Evolutionary conservation across 2,113 vertebrate species (phyloP), one percentile per base, ranked within the genome.

Genomic region (Numenius arquata): DNA sequence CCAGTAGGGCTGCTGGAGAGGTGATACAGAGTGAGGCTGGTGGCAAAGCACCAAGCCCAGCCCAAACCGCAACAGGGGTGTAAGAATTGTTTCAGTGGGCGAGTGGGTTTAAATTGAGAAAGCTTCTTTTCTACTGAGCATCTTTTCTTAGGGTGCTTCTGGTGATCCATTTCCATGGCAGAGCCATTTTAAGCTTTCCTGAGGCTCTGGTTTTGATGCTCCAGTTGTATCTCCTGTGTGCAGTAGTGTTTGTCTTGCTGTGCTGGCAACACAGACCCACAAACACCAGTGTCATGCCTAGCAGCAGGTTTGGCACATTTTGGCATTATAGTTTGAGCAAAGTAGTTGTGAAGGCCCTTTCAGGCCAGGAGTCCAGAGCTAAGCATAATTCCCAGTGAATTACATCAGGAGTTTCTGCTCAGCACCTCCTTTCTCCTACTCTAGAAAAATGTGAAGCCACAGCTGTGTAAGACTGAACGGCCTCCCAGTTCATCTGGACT

Each of bases 311-410:
- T 94, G 48, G 78, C 48, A 11, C 15, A 4, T 55, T 80, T 66
- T 32, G 63, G 12, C 8, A 9, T 72, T 27, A 61, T 2, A 34
- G 15, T 0, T 3, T 48, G 41, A 11, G 40, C 3, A 19, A 47
- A 63, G 47, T 6, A 27, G n/a, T 27, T 85, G 52, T 75, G 38
- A 85, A 75, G 21, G 14, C 16, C 9, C 30, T 88, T 83, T 75
- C 36, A 56, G 52, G 16, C 52, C 21, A 36, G 65, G 15, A 72
- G 12, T 12, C 8, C 47, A 78, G 26, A 56, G 12, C 61, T 82
- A 58, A 85, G 34, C 25, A 14, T n/a, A 47, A 40, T 21, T 96
- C 34, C 27, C 17, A 36, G 41, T 34, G 32, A 89, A 61, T 48
- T 26, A 40, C 34, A 61, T 10, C 7, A 15, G 34, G 8, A 48